Evolutionary conservation across 2,888 invertebrate genomes (phyloP).

Genomic region (Sepioteuthis lessoniana): DNA sequence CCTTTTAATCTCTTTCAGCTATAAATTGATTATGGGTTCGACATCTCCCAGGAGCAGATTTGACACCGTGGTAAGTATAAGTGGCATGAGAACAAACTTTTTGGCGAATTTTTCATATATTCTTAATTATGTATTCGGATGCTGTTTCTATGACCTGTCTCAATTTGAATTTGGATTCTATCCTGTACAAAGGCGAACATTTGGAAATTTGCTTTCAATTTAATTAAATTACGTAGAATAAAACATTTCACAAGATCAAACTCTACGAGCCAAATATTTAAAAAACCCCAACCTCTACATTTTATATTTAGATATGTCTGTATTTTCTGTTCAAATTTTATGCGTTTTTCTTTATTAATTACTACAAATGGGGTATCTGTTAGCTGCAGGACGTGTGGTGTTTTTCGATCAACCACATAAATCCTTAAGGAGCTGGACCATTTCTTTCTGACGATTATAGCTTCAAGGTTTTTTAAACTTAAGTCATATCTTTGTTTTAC

Average conservation of each 20-base stretch:
- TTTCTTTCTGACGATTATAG: neutral
- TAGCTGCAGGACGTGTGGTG: neutral
- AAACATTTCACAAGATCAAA: neutral
- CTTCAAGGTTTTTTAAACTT: neutral
- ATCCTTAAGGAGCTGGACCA: neutral
- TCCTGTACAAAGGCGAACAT: neutral
- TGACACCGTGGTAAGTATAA: no score
- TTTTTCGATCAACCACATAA: neutral
- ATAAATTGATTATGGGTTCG: no score
- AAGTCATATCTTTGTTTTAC: neutral
- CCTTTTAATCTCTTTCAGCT: no score
- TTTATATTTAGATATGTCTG: neutral
- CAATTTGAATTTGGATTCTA: neutral
- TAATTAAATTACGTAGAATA: neutral
- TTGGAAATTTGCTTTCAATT: neutral
- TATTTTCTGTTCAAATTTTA: neutral
- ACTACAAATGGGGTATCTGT: neutral
- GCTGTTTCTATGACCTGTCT: no score
- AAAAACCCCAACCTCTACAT: neutral
- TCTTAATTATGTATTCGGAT: no score
- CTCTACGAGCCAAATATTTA: neutral
- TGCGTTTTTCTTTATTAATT: neutral
- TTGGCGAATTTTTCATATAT: no score
- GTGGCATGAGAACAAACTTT: no score
- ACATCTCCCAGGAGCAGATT: no score